Evolutionary conservation across 2,888 invertebrate genomes (phyloP), one percentile per base, ranked within the genome.

Genomic region (Hoplodrina blanda): DNA sequence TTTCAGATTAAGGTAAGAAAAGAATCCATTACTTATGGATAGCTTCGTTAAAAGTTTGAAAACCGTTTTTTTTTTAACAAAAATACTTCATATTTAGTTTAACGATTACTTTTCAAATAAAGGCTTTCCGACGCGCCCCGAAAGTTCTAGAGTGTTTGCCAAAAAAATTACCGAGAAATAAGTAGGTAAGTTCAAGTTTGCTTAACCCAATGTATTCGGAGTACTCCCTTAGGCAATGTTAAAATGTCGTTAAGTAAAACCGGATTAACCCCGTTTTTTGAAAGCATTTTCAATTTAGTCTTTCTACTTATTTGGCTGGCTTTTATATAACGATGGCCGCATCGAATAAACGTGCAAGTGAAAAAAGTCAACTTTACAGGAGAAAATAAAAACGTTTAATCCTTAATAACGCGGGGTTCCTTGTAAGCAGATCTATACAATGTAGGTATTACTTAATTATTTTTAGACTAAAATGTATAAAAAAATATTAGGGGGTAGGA

Each of bases 121-220:
- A 7, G 73, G 25, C 46, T 62, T 33, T 13, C 7, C 10, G 50
- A 20, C 37, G 25, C 10, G 30, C 59, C 77, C 70, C 61, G 46
- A 62, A 56, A 56, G 62, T n/a, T 37, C 57, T 30, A 41, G 50
- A 44, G 19, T 78, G 57, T 70, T 78, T 59, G 25, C 53, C 44
- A n/a, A 71, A 56, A 63, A 64, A 52, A 20, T 54, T 60, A 62
- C 10, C 33, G 30, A 62, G 52, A 56, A 71, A 62, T 65, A 60
- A 71, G 37, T 61, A 37, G 49, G 53, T 62, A 71, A 66, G 82
- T 82, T 46, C 20, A 44, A 62, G 52, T 72, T 72, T 66, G 56
- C 10, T 19, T 63, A 33, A 73, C 46, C 60, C 53, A 66, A 78
- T 73, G 77, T 60, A 37, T 73, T 79, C 37, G 46, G 25, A 82